Conservation (phyloP, 1,140 invertebrate genomes). For the Sweltsa coloradensis region DNA sequence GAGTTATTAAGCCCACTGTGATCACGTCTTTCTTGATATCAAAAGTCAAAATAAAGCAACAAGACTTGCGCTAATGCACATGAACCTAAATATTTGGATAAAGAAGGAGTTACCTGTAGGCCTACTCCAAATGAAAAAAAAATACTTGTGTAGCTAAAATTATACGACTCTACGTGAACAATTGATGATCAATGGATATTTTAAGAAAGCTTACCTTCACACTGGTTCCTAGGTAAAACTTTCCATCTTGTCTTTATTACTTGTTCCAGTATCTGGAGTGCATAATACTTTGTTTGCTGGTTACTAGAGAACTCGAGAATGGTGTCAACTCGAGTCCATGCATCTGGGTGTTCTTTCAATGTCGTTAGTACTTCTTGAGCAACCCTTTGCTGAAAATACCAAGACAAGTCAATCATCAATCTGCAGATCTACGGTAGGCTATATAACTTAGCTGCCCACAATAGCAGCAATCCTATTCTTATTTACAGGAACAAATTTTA, state of each 20-base stretch:
- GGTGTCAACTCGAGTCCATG: slow-evolving; percentile 97
- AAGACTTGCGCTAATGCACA: too few species aligned
- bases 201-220: slow-evolving; percentile 82
- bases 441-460: too few species aligned
- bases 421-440: too few species aligned
- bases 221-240: slow-evolving; percentile 93
- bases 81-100: not conserved
- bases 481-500: too few species aligned
- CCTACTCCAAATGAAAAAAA: not conserved
- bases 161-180: slow-evolving; percentile 15
- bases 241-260: slow-evolving; percentile 99
- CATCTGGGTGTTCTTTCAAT: slow-evolving; percentile 96
- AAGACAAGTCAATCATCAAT: too few species aligned
- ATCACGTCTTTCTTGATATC: too few species aligned
- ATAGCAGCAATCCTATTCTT: too few species aligned
- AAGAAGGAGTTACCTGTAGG: not conserved
- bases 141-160: not conserved
- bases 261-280: slow-evolving; percentile 97
- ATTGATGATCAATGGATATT: too few species aligned
- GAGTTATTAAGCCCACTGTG: too few species aligned
- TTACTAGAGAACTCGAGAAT: slow-evolving; percentile 91
- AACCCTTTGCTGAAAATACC: slow-evolving; percentile 69
- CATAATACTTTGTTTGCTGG: slow-evolving; percentile 99
- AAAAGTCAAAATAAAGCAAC: not conserved
- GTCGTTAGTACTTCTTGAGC: slow-evolving; percentile 92